A percentile compares a stretch with the other conserved stretches of the same genome.
Conservation (phyloP, 2,113 vertebrate species). For the Acanthisitta chloris region DNA sequence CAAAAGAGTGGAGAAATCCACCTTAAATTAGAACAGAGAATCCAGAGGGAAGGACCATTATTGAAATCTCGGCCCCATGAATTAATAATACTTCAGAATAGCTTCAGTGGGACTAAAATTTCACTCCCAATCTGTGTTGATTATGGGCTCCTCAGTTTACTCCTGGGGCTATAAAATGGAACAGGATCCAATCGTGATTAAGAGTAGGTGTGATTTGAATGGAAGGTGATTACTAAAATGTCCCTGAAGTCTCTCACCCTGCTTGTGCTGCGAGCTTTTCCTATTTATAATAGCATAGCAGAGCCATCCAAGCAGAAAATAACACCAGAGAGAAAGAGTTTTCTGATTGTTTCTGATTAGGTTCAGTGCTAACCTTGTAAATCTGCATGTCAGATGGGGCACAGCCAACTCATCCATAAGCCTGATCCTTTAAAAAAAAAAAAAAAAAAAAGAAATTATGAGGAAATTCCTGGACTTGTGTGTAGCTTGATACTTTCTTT, state of each 20-base stretch:
- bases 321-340: background rate
- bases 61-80: background rate
- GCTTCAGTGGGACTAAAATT: slow-evolving; percentile 1
- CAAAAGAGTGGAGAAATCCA: background rate
- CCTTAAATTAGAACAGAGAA: background rate
- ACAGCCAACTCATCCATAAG: background rate
- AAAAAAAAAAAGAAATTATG: no score
- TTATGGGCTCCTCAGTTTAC: slow-evolving; percentile 18
- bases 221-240: slow-evolving; percentile 39
- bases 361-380: slow-evolving; percentile 38
- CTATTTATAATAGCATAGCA: slow-evolving; percentile 21
- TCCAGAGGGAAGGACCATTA: background rate
- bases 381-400: slow-evolving; percentile 13
- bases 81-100: slow-evolving; percentile 2
- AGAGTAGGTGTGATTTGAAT: slow-evolving; percentile 47
- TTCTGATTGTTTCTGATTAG: slow-evolving; percentile 55
- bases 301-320: slow-evolving; percentile 54
- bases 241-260: slow-evolving; percentile 13
- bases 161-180: slow-evolving; percentile 7
- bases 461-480: background rate
- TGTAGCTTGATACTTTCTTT: background rate
- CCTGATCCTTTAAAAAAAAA: background rate
- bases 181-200: background rate
- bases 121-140: background rate
- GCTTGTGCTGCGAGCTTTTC: slow-evolving; percentile 10